phyloP scores from a whole-genome alignment of 2,113 vertebrate species.

The Gymnogyps californianus region DNA sequence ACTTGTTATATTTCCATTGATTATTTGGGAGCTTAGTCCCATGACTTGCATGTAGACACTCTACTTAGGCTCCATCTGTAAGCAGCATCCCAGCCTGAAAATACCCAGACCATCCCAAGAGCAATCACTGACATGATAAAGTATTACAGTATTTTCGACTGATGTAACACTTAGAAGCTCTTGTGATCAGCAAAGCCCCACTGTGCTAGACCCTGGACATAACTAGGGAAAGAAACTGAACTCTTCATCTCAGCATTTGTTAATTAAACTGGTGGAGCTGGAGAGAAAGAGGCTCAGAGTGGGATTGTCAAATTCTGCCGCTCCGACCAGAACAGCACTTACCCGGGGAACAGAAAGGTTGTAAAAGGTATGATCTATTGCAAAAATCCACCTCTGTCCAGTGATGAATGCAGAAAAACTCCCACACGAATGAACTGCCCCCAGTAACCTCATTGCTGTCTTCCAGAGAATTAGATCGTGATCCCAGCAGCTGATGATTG shows the following conservation, averaged over 20 bases:
- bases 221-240: neutral
- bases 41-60: neutral
- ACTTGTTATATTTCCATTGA: neutral
- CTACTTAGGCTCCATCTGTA: neutral
- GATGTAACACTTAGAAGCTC: neutral
- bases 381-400: neutral
- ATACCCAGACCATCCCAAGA: neutral
- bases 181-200: neutral
- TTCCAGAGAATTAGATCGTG: conserved; percentile 46
- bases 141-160: neutral
- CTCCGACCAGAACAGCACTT: neutral
- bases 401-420: neutral
- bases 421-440: neutral
- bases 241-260: neutral
- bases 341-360: neutral
- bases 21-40: neutral
- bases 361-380: neutral
- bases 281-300: neutral
- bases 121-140: neutral
- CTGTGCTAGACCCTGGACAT: neutral
- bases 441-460: neutral
- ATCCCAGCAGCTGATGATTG: conserved; percentile 42
- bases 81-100: neutral
- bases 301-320: neutral
- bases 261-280: neutral